Percentiles rank a stretch among this genome's conserved stretches.
Conservation (phyloP, 2,797 vertebrate species). For the Ctenochaetus hawaiiensis region DNA sequence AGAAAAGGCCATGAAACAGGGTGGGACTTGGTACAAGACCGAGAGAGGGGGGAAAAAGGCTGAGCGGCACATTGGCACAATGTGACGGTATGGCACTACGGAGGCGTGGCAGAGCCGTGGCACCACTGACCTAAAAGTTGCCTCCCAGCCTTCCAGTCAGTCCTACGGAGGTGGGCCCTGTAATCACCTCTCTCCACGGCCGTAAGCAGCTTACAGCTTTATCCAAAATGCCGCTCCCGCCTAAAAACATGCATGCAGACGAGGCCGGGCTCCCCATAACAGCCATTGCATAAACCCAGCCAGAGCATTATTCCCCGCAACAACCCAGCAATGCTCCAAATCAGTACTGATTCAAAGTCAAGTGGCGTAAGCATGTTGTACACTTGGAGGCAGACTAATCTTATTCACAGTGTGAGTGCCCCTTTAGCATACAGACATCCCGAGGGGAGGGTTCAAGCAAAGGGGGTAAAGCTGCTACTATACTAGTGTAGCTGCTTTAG, state of each 20-base stretch:
- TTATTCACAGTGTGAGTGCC: slow-evolving; percentile 86
- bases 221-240: slow-evolving; percentile 80
- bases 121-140: slow-evolving; percentile 86
- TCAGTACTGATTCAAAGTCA: slow-evolving; percentile 85
- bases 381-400: slow-evolving; percentile 85
- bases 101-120: slow-evolving; percentile 71
- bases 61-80: slow-evolving; percentile 47
- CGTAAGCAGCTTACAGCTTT: slow-evolving; percentile 86
- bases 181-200: slow-evolving; percentile 86
- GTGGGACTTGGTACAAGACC: slow-evolving; percentile 39
- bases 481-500: slow-evolving; percentile 63
- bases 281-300: slow-evolving; percentile 83
- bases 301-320: slow-evolving; percentile 82
- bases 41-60: slow-evolving; percentile 20
- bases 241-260: slow-evolving; percentile 84
- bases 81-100: slow-evolving; percentile 51
- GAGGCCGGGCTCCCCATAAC: slow-evolving; percentile 80
- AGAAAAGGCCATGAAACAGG: slow-evolving; percentile 35
- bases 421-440: slow-evolving; percentile 85
- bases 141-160: slow-evolving; percentile 76
- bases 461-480: slow-evolving; percentile 70
- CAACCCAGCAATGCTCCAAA: slow-evolving; percentile 82
- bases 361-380: slow-evolving; percentile 86
- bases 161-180: slow-evolving; percentile 81
- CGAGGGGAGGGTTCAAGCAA: slow-evolving; percentile 80